A percentile compares a stretch with the other conserved stretches of the same genome.
phyloP scores from a whole-genome alignment of 2,797 vertebrate genomes.

The Enteromius treurensis region DNA sequence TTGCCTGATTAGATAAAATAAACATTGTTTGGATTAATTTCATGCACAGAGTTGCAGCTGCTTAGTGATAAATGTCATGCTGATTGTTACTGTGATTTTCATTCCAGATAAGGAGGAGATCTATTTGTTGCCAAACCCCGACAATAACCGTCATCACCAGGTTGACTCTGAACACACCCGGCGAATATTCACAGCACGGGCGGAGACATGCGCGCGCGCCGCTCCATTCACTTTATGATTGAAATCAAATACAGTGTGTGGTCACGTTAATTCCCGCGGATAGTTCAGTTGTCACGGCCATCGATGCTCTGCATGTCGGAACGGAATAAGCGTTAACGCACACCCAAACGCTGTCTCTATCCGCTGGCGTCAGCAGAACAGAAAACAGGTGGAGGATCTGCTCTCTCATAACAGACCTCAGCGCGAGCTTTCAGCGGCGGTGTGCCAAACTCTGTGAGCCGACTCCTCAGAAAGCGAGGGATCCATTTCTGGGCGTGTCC shows the following conservation, averaged over 20 bases:
- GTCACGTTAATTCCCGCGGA: neutral
- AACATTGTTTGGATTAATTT: neutral
- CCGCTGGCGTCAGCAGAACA: slow-evolving; percentile 27
- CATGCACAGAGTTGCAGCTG: neutral
- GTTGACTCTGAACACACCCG: neutral
- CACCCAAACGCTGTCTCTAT: slow-evolving; percentile 9
- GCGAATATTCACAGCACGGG: slow-evolving; percentile 2
- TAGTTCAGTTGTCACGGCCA: neutral
- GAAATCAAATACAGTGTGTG: neutral
- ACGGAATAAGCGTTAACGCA: slow-evolving; percentile 7
- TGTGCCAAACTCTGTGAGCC: neutral
- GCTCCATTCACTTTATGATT: neutral
- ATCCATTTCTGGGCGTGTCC: slow-evolving; percentile 9
- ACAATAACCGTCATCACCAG: neutral
- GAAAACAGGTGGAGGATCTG: slow-evolving; percentile 50
- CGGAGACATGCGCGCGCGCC: neutral
- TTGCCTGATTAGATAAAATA: neutral
- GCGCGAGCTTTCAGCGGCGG: neutral
- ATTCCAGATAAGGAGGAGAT: neutral
- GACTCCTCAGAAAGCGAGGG: neutral
- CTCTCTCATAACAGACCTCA: slow-evolving; percentile 26
- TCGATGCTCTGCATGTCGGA: slow-evolving; percentile 8
- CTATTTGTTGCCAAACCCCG: neutral
- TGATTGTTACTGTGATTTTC: neutral
- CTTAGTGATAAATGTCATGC: neutral